Evolutionary conservation across 2,797 vertebrate species (phyloP).

Genomic region (Gorsachius magnificus): DNA sequence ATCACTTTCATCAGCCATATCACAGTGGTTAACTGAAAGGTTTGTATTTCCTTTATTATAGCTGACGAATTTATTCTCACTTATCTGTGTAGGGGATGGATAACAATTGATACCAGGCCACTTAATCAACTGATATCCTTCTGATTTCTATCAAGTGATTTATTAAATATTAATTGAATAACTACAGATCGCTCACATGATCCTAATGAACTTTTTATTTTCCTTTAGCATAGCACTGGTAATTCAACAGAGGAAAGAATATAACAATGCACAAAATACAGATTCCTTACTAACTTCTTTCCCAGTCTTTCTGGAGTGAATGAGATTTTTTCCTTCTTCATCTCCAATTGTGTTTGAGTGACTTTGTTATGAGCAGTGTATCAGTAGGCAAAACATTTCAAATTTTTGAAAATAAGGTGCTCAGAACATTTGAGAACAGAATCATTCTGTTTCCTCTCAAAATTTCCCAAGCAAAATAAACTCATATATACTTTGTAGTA

Average conservation of each 20-base stretch:
- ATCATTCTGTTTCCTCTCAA: neutral
- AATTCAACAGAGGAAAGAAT: neutral
- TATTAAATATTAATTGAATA: slow-evolving; percentile 3
- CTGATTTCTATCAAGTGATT: neutral
- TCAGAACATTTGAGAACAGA: neutral
- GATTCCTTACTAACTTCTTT: neutral
- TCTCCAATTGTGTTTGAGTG: neutral
- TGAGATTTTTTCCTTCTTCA: neutral
- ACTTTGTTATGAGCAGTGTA: neutral
- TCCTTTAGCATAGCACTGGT: neutral
- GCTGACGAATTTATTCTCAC: neutral
- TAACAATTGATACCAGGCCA: neutral
- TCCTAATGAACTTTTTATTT: neutral
- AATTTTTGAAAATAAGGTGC: neutral
- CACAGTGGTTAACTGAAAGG: neutral
- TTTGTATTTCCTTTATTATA: neutral
- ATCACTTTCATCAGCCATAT: neutral
- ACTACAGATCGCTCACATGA: neutral
- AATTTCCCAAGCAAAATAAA: neutral
- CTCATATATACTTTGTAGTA: neutral
- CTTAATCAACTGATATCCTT: neutral
- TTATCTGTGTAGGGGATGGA: neutral
- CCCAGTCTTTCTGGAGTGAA: neutral
- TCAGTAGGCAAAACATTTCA: neutral
- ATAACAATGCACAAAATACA: neutral